Evolutionary conservation across 2,797 vertebrate species (phyloP).

Genomic region (Enteromius thamalakanensis): DNA sequence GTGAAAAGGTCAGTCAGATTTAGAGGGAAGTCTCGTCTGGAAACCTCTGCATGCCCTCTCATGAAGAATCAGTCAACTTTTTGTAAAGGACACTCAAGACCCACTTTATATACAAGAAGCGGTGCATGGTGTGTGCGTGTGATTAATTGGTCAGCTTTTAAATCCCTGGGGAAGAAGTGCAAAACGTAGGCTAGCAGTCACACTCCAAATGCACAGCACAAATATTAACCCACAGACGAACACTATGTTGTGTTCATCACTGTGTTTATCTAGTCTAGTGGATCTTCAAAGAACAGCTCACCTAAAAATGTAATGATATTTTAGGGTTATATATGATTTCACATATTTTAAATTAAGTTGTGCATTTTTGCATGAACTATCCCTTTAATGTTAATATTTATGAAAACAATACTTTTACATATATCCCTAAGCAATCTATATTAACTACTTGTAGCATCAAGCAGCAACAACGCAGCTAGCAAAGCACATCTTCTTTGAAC

Average conservation of each 20-base stretch:
- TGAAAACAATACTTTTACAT: not conserved
- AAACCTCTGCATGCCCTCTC: constrained; percentile 15
- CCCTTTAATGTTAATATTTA: not conserved
- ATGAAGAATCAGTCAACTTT: constrained; percentile 12
- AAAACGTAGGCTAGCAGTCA: constrained; percentile 34
- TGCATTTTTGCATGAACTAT: not conserved
- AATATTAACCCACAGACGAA: constrained; percentile 51
- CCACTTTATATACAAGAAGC: constrained; percentile 40
- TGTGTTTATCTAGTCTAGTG: not conserved
- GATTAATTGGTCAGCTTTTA: constrained; percentile 64
- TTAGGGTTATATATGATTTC: not conserved
- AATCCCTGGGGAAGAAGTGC: constrained; percentile 58
- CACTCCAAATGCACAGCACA: constrained; percentile 45
- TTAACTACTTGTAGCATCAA: not conserved
- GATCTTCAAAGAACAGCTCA: not conserved
- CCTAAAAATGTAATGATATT: not conserved
- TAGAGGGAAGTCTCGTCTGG: not conserved
- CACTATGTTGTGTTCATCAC: constrained; percentile 21
- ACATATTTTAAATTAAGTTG: not conserved
- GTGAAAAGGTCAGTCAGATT: not conserved
- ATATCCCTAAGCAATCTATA: not conserved
- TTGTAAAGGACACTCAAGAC: constrained; percentile 29
- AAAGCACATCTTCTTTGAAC: not conserved
- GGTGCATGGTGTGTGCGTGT: constrained; percentile 45
- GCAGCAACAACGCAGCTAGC: not conserved